phyloP scores from a whole-genome alignment of 1,140 invertebrate genomes.

The Hycleus phaleratus region DNA sequence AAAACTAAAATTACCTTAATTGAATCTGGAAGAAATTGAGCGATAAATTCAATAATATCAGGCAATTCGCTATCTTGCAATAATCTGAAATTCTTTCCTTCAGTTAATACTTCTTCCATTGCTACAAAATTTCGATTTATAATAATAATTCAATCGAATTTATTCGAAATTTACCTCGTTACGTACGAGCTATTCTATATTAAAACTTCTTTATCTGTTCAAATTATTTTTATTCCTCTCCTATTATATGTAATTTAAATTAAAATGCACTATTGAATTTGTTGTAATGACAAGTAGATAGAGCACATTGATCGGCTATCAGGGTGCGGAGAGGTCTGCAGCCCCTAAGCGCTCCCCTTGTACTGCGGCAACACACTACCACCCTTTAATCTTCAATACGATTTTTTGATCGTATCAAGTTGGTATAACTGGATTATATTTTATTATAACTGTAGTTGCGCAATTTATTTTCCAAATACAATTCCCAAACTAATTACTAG shows the following conservation, averaged over 20 bases:
- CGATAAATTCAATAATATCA: conserved; percentile 65
- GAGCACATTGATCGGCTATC: conserved; percentile 34
- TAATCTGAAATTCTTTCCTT: conserved; percentile 78
- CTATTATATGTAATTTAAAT: background rate
- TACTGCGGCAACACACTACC: conserved; percentile 29
- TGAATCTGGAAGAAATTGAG: conserved; percentile 69
- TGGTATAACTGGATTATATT: no score
- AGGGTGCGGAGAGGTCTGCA: conserved; percentile 38
- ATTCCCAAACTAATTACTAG: no score
- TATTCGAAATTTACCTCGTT: background rate
- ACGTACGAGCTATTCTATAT: background rate
- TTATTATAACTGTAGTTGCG: no score
- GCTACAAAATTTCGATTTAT: conserved; percentile 45
- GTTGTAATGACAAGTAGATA: conserved; percentile 12
- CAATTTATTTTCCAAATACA: no score
- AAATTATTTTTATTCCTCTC: background rate
- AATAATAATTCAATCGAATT: background rate
- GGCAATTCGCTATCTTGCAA: conserved; percentile 71
- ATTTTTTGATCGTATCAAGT: no score
- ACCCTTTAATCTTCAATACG: background rate
- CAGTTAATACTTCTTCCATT: conserved; percentile 68
- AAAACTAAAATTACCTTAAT: conserved; percentile 54
- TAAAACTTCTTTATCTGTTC: background rate
- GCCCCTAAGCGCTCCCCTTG: conserved; percentile 37
- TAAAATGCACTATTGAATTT: conserved; percentile 10